Evolutionary conservation across 2,797 vertebrate species (phyloP).

Genomic region (Hypotaenidia okinawae): DNA sequence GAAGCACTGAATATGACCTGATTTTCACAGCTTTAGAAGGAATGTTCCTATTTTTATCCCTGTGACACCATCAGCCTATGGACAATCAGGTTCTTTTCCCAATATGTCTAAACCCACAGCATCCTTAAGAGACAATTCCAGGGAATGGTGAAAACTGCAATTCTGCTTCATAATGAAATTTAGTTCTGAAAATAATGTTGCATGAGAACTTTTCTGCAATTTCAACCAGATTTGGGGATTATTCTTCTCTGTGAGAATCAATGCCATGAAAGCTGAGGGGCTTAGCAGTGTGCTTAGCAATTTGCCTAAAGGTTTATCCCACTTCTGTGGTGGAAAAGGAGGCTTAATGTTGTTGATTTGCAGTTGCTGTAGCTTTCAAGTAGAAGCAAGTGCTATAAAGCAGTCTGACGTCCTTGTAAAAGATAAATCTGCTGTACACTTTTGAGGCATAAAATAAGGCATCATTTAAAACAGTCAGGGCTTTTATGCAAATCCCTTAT

Average conservation of each 20-base stretch:
- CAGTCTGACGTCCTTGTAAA: constrained; percentile 1
- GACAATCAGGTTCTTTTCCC: neutral
- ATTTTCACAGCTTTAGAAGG: neutral
- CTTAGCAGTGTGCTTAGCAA: constrained; percentile 33
- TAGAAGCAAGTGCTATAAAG: constrained; percentile 38
- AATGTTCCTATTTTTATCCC: neutral
- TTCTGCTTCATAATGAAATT: neutral
- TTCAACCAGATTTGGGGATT: constrained; percentile 12
- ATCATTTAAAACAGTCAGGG: constrained; percentile 24
- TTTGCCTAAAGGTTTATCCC: constrained; percentile 61
- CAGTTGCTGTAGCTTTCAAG: constrained; percentile 39
- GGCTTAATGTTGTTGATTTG: constrained; percentile 57
- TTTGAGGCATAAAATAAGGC: constrained; percentile 45
- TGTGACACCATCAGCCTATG: neutral
- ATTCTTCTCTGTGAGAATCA: neutral
- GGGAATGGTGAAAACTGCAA: neutral
- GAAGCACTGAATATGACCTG: neutral
- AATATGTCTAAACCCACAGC: neutral
- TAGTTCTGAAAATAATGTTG: neutral
- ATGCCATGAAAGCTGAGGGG: constrained; percentile 23
- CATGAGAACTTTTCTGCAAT: neutral
- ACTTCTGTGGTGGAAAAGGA: constrained; percentile 13
- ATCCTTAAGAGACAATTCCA: neutral
- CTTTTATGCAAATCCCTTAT: constrained; percentile 66
- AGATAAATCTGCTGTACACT: constrained; percentile 48